Conservation (phyloP, 2,888 invertebrate genomes). For the Yponomeuta evonymella region DNA sequence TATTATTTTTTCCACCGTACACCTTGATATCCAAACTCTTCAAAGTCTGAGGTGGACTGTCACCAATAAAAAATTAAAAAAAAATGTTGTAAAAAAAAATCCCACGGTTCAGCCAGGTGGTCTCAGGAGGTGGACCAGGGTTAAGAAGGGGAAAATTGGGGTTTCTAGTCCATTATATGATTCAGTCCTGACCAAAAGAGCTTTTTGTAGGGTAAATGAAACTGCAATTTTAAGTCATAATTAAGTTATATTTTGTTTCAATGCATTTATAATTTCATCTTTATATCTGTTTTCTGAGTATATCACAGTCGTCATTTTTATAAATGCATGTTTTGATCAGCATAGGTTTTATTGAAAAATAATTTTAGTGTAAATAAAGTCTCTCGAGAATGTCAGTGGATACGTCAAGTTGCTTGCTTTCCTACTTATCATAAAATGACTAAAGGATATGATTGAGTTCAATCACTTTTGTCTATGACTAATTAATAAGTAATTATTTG, state of each 20-base stretch:
- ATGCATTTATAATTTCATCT: conserved; percentile 56
- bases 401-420: background rate
- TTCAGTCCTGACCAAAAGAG: no score
- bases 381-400: background rate
- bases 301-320: conserved; percentile 75
- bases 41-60: no score
- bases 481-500: background rate
- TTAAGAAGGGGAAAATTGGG: no score
- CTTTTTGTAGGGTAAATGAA: background rate
- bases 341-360: conserved; percentile 18
- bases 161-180: no score
- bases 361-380: conserved; percentile 4
- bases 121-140: no score
- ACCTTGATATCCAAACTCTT: no score
- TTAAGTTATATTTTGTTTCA: conserved; percentile 35
- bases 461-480: background rate
- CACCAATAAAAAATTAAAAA: no score
- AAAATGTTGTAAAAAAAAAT: no score
- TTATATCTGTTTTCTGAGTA: conserved; percentile 51
- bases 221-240: background rate
- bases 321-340: conserved; percentile 37
- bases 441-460: conserved; percentile 3
- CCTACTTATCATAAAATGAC: background rate
- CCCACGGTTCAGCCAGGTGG: no score
- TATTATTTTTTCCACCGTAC: no score